Conservation (phyloP, 2,888 invertebrate genomes). For the Synanthedon formicaeformis region DNA sequence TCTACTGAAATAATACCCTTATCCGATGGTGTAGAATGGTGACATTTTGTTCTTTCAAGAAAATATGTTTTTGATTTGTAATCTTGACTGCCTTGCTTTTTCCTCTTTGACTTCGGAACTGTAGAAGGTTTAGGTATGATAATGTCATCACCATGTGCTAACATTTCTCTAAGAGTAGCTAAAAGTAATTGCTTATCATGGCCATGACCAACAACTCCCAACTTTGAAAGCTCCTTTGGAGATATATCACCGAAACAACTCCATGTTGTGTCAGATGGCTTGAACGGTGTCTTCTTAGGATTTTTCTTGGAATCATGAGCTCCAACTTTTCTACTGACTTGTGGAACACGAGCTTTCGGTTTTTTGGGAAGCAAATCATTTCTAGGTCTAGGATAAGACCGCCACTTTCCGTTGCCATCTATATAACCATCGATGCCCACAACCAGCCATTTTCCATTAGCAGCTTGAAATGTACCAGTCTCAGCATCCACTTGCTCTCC, state of each 20-base stretch:
- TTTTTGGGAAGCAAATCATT: constrained; percentile 9
- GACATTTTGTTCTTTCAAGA: constrained; percentile 29
- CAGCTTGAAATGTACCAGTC: constrained; percentile 43
- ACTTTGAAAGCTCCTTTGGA: constrained; percentile 36
- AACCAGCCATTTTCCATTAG: constrained; percentile 36
- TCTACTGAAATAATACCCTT: constrained; percentile 47
- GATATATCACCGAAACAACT: constrained; percentile 53
- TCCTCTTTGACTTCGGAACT: constrained; percentile 19
- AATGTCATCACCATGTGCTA: constrained; percentile 37
- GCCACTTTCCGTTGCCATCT: constrained; percentile 42
- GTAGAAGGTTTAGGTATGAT: constrained; percentile 30
- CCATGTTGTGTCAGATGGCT: constrained; percentile 34
- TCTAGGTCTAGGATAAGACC: constrained; percentile 28
- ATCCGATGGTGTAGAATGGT: constrained; percentile 35
- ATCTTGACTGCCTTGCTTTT: constrained; percentile 2
- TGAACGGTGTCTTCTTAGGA: constrained; percentile 8
- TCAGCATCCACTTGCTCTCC: constrained; percentile 45
- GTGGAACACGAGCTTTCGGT: background rate
- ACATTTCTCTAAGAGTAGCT: constrained; percentile 30
- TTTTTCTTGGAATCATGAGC: constrained; percentile 17
- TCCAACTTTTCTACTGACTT: constrained; percentile 5
- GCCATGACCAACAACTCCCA: constrained; percentile 57
- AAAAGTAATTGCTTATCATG: constrained; percentile 42
- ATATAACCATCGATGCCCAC: constrained; percentile 56
- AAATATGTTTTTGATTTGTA: constrained; percentile 9